Base-by-base conservation (phyloP, 2,888 invertebrate species). In the Sipha maydis region DNA sequence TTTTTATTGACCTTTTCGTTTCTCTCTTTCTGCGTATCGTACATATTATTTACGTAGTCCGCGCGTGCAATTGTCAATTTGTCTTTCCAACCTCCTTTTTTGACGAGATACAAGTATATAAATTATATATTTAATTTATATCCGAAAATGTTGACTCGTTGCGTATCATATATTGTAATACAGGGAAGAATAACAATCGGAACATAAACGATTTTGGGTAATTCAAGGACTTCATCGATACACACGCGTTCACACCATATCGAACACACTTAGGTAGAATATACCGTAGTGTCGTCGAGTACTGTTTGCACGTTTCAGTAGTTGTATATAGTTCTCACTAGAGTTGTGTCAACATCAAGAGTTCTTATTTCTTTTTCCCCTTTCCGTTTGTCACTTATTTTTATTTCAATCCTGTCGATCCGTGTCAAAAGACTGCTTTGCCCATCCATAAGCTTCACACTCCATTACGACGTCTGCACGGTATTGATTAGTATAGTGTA, bases 401-500 rank as follows among this genome's bases (percentile, higher is more conserved):
- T 83, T 83, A 83, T 83, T 83, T 83, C 82, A 71, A 83, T 83
- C 25, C 28, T 31, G 82, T 69, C 28, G 21, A 71, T 83, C 82
- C 82, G 82, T 83, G 69, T 83, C 71, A 71, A 71, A 69, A 71
- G 21, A 48, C 69, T 83, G 69, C 48, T 83, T 83, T 31, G 71
- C 71, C 71, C 71, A 28, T 83, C 71, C 69, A 48, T 71, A 71
- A 80, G 71, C 85, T 85, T 77, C 76, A 85, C 85, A 76, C 56
- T 85, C 76, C 85, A 85, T 85, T 85, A 85, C 56, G 71, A 77
- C 85, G 85, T 85, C 85, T 76, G 85, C 56, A 83, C 75, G 76
- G 48, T 85, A 85, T 85, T 76, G 76, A 85, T 85, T 85, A 48
- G 11, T 48, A 14, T 3, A 48, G 48, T 48, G 83, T 56, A 25